Conservation (phyloP, 1,140 invertebrate genomes). For the Drosophila mayri region DNA sequence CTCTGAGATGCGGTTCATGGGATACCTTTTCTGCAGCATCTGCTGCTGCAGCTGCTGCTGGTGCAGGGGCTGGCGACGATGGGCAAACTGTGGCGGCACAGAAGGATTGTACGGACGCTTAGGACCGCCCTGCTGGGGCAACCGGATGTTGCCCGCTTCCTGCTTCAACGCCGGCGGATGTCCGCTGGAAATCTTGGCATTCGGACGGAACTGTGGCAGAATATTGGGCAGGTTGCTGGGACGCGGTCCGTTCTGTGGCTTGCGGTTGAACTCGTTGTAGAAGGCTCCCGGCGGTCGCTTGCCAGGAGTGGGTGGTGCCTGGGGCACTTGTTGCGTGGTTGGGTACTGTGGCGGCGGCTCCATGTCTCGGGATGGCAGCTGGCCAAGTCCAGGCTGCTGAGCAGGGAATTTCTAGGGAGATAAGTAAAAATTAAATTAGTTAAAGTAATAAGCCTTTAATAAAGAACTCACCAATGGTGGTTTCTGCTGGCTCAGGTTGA, state of each 20-base stretch:
- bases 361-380: slow-evolving; percentile 69
- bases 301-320: slow-evolving; percentile 51
- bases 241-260: slow-evolving; percentile 80
- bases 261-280: slow-evolving; percentile 81
- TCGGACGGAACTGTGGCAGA: slow-evolving; percentile 89
- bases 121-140: slow-evolving; percentile 78
- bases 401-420: slow-evolving; percentile 65
- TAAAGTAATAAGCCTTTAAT: too few relatives aligned
- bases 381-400: slow-evolving; percentile 39
- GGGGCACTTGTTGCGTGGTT: slow-evolving; percentile 46
- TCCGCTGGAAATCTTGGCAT: slow-evolving; percentile 87
- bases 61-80: slow-evolving; percentile 60
- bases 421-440: too few relatives aligned
- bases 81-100: slow-evolving; percentile 78
- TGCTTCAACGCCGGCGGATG: slow-evolving; percentile 84
- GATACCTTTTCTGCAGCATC: slow-evolving; percentile 63
- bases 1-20: slow-evolving; percentile 71
- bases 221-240: slow-evolving; percentile 88
- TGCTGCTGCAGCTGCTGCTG: slow-evolving; percentile 50
- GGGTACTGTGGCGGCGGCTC: slow-evolving; percentile 74
- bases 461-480: slow-evolving; percentile 74
- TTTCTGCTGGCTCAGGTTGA: slow-evolving; percentile 74
- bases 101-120: slow-evolving; percentile 63
- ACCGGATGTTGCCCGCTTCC: slow-evolving; percentile 76
- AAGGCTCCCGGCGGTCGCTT: slow-evolving; percentile 71